Conservation (phyloP, 2,888 invertebrate genomes). For the Eurytoma californica region DNA sequence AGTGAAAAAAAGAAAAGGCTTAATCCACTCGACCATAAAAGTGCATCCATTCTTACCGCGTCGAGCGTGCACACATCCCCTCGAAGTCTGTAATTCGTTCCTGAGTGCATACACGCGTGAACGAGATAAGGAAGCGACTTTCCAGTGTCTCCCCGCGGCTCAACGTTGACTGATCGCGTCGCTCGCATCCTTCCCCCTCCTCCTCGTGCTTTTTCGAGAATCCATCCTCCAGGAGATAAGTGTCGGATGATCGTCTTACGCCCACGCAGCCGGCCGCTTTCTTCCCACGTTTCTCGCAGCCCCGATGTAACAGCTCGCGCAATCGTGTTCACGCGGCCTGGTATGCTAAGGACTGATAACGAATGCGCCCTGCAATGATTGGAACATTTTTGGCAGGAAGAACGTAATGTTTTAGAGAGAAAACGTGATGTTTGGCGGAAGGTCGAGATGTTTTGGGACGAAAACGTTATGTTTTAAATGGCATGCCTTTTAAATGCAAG, state of each 20-base stretch:
- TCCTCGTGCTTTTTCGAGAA: neutral
- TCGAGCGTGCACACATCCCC: neutral
- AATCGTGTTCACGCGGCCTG: neutral
- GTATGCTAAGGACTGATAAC: neutral
- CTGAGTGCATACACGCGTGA: neutral
- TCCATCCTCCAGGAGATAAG: slow-evolving; percentile 22
- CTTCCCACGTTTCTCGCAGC: slow-evolving; percentile 33
- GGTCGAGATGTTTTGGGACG: no score
- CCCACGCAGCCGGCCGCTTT: slow-evolving; percentile 10
- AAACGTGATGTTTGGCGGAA: no score
- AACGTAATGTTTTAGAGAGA: no score
- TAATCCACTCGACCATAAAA: no score
- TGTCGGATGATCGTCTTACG: slow-evolving; percentile 9
- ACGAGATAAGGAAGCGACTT: no score
- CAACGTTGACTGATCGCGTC: slow-evolving; percentile 49
- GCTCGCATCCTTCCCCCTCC: neutral
- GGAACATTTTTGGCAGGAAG: no score
- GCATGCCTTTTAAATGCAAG: no score
- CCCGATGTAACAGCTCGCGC: neutral
- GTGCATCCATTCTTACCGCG: no score
- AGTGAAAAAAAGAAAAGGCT: no score
- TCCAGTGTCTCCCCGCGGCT: neutral
- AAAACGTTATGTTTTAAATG: no score
- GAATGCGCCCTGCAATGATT: neutral
- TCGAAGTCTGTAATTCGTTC: neutral